Base-by-base conservation (phyloP, 64 coral and sea anemone species). In the Acropora tenuis region DNA sequence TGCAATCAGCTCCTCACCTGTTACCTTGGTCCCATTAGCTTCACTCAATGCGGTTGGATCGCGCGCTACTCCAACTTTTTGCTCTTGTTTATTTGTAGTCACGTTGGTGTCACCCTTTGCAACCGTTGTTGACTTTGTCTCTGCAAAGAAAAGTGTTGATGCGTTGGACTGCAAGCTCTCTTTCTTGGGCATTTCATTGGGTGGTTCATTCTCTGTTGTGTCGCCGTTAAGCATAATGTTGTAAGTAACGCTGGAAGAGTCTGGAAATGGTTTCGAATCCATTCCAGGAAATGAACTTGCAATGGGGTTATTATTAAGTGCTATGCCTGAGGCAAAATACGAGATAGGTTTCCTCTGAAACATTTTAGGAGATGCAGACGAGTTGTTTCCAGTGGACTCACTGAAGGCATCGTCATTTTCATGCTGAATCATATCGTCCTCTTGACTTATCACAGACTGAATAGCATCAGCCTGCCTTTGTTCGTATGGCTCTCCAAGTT, bases 371-470 rank as follows among this genome's bases (percentile, higher is more conserved):
- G 17, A 2, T 30, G 18, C 8, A 11, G 45, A 50, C 10, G 43
- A 71, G 18, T 40, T 85, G 16, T 47, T 49, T 30, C 82, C 82
- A 30, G 82, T 71, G 48, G 44, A 71, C 17, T 85, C 63, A 0
- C 72, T 46, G 2, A 71, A 46, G 2, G 47, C 63, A 30, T 48
- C 82, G 8, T 18, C 61, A 8, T 69, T 47, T 72, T 85, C 12
- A 85, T 85, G 67, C n/a, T 72, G 63, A 50, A 85, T 85, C 65
- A 85, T 85, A 1, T 85, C 82, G 45, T 85, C 82, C 50, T 85
- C 82, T 71, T 85, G 82, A 8, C 50, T 85, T 65, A 85, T 85
- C 82, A 85, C n/a, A 49, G 82, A 85, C 61, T 85, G 82, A 49
- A 85, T 85, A 15, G 40, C 57, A 82, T 65, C 82, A 9, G 82